phyloP scores from a whole-genome alignment of 2,797 vertebrate genomes.

The Sebastes wilsoni region DNA sequence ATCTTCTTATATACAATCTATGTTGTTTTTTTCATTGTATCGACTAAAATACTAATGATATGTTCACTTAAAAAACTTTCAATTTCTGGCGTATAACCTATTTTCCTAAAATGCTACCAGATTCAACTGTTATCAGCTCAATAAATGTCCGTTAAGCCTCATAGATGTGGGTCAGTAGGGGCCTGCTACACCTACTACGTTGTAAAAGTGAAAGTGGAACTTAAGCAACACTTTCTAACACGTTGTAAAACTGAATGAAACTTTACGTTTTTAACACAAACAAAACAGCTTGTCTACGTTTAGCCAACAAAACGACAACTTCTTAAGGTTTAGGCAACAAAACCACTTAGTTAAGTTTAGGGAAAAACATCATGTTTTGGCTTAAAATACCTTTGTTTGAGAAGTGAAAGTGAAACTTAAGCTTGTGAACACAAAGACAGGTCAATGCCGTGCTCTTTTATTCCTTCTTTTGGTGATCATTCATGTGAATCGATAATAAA shows the following conservation, averaged over 20 bases:
- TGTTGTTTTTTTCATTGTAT: background rate
- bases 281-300: background rate
- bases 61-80: background rate
- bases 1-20: too few species aligned
- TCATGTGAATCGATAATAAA: background rate
- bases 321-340: background rate
- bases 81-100: too few species aligned
- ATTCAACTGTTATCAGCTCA: too few species aligned
- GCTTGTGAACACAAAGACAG: background rate
- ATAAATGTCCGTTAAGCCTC: too few species aligned
- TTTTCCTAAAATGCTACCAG: background rate
- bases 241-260: too few species aligned
- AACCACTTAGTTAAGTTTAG: background rate
- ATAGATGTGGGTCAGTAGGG: too few species aligned
- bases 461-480: background rate
- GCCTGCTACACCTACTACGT: accelerated
- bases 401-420: background rate
- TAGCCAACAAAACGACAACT: background rate
- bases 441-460: too few species aligned
- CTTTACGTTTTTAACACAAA: background rate
- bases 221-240: too few species aligned
- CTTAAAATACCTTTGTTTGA: background rate
- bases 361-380: background rate
- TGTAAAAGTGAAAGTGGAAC: too few species aligned
- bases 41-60: background rate